Evolutionary conservation across 2,888 invertebrate genomes (phyloP).

Genomic region (Netelia melanura): DNA sequence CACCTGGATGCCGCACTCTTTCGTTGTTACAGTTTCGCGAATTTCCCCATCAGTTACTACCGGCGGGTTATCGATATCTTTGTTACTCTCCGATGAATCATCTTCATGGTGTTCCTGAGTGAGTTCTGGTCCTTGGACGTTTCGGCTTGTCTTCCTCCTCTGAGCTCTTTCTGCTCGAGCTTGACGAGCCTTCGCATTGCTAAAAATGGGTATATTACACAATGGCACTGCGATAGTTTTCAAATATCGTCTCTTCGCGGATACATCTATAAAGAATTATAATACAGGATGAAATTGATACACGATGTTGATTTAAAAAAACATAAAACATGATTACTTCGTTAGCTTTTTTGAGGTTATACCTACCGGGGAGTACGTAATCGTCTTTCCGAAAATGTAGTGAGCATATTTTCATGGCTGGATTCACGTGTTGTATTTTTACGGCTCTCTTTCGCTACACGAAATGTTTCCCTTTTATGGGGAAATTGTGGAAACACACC

Average conservation of each 20-base stretch:
- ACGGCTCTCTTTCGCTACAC: too few relatives aligned
- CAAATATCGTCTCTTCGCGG: constrained; percentile 11
- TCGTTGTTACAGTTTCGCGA: neutral
- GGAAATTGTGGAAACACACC: too few relatives aligned
- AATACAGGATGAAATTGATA: neutral
- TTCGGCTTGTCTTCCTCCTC: neutral
- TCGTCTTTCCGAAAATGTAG: constrained; percentile 5
- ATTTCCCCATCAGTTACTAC: neutral
- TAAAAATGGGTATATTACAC: constrained; percentile 5
- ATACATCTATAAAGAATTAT: constrained; percentile 1
- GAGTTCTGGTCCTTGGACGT: neutral
- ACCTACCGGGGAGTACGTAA: neutral
- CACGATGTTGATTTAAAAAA: too few relatives aligned
- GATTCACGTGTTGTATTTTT: neutral
- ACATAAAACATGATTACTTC: too few relatives aligned
- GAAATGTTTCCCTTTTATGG: too few relatives aligned
- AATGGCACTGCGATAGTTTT: constrained; percentile 17
- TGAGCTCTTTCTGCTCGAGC: too few relatives aligned
- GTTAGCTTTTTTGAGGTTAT: too few relatives aligned
- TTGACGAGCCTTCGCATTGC: neutral
- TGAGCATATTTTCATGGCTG: constrained; percentile 1
- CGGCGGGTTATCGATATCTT: neutral
- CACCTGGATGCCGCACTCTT: neutral
- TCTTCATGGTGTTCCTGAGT: neutral
- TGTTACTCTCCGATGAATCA: neutral